These are phyloP conservation scores for Popillia japonica DNA, from an alignment of 1,140 invertebrate species.

Conservation along the genomic window DNA sequence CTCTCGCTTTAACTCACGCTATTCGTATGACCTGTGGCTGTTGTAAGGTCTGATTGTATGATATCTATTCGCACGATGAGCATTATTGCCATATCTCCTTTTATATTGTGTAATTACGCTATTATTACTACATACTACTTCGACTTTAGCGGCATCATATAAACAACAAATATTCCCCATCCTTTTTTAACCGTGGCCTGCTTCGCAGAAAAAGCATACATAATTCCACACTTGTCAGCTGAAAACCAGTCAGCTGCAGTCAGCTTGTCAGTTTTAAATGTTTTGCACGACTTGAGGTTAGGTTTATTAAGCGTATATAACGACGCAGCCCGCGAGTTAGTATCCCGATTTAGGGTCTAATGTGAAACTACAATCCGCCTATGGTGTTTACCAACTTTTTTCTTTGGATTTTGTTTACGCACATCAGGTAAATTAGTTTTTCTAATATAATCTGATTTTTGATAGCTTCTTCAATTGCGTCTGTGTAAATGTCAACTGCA, in stretches of 20 bases:
- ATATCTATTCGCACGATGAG: background rate
- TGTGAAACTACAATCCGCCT: background rate
- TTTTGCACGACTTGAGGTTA: conserved; percentile 21
- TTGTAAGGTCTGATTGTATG: background rate
- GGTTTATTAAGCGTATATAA: background rate
- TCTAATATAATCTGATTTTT: background rate
- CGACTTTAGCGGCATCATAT: background rate
- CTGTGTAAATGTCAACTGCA: too few species aligned
- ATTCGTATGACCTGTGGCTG: background rate
- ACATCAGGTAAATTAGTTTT: background rate
- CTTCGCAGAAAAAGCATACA: conserved; percentile 6
- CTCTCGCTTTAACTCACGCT: background rate
- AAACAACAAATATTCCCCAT: background rate
- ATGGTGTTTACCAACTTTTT: conserved; percentile 2
- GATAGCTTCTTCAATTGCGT: too few species aligned
- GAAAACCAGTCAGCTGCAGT: background rate
- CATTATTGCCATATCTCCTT: background rate
- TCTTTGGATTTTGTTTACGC: background rate
- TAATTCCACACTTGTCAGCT: conserved; percentile 17
- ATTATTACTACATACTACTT: conserved; percentile 1
- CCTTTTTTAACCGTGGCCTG: conserved; percentile 15
- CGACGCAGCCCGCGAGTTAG: background rate
- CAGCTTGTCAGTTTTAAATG: conserved; percentile 5
- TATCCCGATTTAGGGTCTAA: conserved; percentile 4
- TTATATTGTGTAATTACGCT: conserved; percentile 6